phyloP scores from a whole-genome alignment of 2,888 invertebrate genomes.

The Dastarcus helophoroides region DNA sequence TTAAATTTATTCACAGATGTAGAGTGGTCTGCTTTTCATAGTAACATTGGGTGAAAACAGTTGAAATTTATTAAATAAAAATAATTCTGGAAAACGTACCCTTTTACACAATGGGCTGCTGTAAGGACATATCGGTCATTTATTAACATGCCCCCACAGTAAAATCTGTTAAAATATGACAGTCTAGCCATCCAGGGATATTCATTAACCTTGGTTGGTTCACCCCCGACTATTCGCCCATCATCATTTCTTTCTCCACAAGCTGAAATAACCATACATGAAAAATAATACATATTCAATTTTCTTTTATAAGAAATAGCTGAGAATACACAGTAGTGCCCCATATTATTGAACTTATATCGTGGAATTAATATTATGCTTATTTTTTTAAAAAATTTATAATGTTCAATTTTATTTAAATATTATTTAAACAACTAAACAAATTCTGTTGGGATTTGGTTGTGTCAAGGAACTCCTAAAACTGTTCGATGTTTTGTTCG shows the following conservation, averaged over 20 bases:
- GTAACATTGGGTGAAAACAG: no score
- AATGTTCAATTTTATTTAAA: no score
- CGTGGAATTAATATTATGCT: no score
- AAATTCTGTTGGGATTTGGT: no score
- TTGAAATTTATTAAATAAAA: no score
- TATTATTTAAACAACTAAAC: no score
- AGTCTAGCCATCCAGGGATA: slow-evolving; percentile 85
- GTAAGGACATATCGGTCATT: slow-evolving; percentile 81
- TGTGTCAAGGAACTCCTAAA: no score
- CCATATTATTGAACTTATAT: no score
- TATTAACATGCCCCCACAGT: slow-evolving; percentile 80
- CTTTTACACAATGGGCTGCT: slow-evolving; percentile 84
- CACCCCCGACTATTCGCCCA: slow-evolving; percentile 72
- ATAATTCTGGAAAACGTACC: slow-evolving; percentile 40
- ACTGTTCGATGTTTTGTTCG: no score
- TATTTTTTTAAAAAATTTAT: no score
- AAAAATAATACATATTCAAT: background rate
- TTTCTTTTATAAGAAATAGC: background rate
- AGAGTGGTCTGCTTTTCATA: no score
- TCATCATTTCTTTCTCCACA: slow-evolving; percentile 77
- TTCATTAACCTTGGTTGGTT: slow-evolving; percentile 62
- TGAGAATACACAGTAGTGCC: background rate
- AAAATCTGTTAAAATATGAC: slow-evolving; percentile 78
- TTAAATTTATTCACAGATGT: no score
- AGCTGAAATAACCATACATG: slow-evolving; percentile 38